These are phyloP conservation scores for Lingula anatina DNA, from an alignment of 2,888 invertebrate genomes.

Conservation along the genomic window DNA sequence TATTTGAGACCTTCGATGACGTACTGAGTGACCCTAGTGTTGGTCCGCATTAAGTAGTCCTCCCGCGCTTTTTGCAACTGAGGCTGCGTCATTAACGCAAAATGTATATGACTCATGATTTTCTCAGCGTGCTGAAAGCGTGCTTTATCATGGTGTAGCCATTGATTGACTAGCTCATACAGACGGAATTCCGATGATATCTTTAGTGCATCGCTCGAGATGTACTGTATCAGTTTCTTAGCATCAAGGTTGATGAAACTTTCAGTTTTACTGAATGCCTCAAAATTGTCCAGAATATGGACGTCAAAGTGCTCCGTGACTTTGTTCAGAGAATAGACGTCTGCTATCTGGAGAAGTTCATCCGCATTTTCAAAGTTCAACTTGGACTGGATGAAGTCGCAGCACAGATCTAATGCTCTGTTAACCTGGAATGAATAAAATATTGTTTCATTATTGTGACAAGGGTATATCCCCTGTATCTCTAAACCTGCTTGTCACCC, in stretches of 20 bases:
- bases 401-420: conserved; percentile 45
- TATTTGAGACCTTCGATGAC: conserved; percentile 34
- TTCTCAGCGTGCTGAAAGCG: conserved; percentile 24
- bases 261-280: conserved; percentile 38
- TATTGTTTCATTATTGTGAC: too few relatives aligned
- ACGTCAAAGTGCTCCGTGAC: conserved; percentile 39
- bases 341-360: conserved; percentile 43
- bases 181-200: conserved; percentile 37
- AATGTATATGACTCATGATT: conserved; percentile 37
- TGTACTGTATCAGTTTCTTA: conserved; percentile 26
- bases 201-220: conserved; percentile 30
- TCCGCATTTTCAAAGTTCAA: conserved; percentile 48
- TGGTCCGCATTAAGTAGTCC: conserved; percentile 29
- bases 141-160: conserved; percentile 31
- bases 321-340: conserved; percentile 42
- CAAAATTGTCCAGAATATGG: conserved; percentile 42
- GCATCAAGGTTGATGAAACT: conserved; percentile 37
- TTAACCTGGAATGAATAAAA: conserved; percentile 22
- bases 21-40: conserved; percentile 24
- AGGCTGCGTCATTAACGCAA: conserved; percentile 41
- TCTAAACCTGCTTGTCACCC: too few relatives aligned
- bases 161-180: conserved; percentile 35
- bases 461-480: too few relatives aligned
- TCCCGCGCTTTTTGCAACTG: conserved; percentile 32
- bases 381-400: conserved; percentile 42